Evolutionary conservation across 2,888 invertebrate genomes (phyloP).

Genomic region (Steinernema carpocapsae): DNA sequence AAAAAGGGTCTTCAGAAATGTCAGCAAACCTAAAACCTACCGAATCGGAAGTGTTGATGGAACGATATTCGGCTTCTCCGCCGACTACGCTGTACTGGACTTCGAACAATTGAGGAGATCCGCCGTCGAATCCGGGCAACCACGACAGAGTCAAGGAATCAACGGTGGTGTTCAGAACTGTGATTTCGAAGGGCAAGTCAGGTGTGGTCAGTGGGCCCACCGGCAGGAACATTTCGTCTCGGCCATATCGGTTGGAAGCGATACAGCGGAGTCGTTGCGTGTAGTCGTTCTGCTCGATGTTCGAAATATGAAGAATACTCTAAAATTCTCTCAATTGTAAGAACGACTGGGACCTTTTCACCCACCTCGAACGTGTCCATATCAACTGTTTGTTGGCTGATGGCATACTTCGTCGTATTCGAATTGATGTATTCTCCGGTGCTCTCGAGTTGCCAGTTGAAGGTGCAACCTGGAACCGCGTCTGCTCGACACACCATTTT

Average conservation of each 20-base stretch:
- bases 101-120: conserved; percentile 64
- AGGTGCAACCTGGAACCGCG: conserved; percentile 63
- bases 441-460: conserved; percentile 55
- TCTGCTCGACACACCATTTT: conserved; percentile 56
- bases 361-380: conserved; percentile 61
- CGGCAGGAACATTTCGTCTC: conserved; percentile 52
- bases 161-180: conserved; percentile 56
- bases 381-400: conserved; percentile 58
- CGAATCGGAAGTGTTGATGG: conserved; percentile 60
- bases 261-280: conserved; percentile 57
- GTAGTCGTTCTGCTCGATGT: conserved; percentile 61
- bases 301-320: conserved; percentile 60
- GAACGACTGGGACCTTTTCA: not conserved
- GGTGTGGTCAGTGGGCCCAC: conserved; percentile 51
- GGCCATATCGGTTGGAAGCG: conserved; percentile 58
- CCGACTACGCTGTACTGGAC: conserved; percentile 55
- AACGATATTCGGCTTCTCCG: conserved; percentile 50
- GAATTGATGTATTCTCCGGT: conserved; percentile 56
- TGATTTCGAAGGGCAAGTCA: conserved; percentile 58
- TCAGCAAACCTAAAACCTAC: conserved; percentile 43
- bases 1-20: conserved; percentile 38
- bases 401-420: conserved; percentile 63
- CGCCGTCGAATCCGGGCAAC: conserved; percentile 66
- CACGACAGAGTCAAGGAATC: conserved; percentile 56
- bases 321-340: conserved; percentile 41